phyloP scores from a whole-genome alignment of 2,888 invertebrate genomes.

The Rhynchonema sp. region DNA sequence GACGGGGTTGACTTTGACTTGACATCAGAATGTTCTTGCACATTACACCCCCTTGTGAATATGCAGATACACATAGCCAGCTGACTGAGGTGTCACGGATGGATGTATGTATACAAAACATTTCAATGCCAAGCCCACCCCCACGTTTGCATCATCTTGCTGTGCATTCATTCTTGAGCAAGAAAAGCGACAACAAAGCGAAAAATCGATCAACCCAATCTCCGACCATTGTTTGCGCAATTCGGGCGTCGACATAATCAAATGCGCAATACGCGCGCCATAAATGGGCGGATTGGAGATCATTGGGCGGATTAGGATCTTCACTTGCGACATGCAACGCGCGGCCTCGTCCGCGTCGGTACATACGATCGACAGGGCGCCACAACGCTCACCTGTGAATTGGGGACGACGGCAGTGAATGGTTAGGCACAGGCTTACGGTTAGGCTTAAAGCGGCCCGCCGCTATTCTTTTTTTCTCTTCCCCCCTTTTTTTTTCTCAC shows the following conservation, averaged over 20 bases:
- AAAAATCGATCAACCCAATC: not conserved
- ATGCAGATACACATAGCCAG: too few relatives aligned
- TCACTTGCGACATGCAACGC: conserved; percentile 71
- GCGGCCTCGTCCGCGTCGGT: conserved; percentile 56
- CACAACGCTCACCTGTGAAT: conserved; percentile 65
- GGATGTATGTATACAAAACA: not conserved
- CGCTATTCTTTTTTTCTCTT: too few relatives aligned
- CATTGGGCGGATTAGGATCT: conserved; percentile 79
- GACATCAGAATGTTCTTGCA: too few relatives aligned
- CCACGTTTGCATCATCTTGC: too few relatives aligned
- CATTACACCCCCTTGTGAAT: too few relatives aligned
- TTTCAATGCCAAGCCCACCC: not conserved
- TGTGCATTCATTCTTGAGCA: too few relatives aligned
- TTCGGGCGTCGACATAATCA: conserved; percentile 53
- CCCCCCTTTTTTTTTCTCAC: too few relatives aligned
- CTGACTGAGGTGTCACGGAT: too few relatives aligned
- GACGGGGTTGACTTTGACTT: too few relatives aligned
- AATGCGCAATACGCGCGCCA: conserved; percentile 68
- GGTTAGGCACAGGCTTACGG: too few relatives aligned
- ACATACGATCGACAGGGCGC: conserved; percentile 61
- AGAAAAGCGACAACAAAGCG: not conserved
- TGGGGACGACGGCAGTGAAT: too few relatives aligned
- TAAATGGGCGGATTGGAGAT: conserved; percentile 92
- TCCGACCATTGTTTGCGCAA: conserved; percentile 46
- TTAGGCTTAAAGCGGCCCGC: too few relatives aligned